phyloP scores from a whole-genome alignment of 2,797 vertebrate species.

The Corythornis leucogaster region DNA sequence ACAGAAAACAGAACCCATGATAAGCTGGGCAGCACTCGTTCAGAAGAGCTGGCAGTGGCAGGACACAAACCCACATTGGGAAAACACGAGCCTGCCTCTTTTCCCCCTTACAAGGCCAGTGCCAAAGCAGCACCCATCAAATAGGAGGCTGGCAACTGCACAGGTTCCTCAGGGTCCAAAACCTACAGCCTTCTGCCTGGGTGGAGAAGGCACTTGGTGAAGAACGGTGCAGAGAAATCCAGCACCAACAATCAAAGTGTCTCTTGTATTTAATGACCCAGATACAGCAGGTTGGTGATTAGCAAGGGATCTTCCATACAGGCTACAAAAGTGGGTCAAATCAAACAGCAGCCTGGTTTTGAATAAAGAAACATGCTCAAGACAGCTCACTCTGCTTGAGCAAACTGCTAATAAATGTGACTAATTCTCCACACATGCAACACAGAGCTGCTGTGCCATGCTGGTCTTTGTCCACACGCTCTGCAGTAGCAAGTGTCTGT shows the following conservation, averaged over 20 bases:
- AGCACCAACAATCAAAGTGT: background rate
- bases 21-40: background rate
- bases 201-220: background rate
- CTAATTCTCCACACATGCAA: background rate
- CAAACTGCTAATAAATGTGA: background rate
- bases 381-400: background rate
- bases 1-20: background rate
- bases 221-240: fast-evolving
- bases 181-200: background rate
- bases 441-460: background rate
- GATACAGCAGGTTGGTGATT: background rate
- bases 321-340: slow-evolving; percentile 67
- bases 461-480: background rate
- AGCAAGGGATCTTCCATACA: slow-evolving; percentile 15
- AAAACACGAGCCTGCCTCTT: background rate
- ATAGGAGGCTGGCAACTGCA: background rate
- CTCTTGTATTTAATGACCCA: slow-evolving; percentile 47
- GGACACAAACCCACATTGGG: background rate
- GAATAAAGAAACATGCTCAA: background rate
- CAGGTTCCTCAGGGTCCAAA: background rate
- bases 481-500: background rate
- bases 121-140: background rate
- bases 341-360: slow-evolving; percentile 31
- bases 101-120: background rate
- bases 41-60: background rate